Percentiles rank a stretch among this genome's conserved stretches.
These are phyloP conservation scores for Ellobium chinense DNA, from an alignment of 2,888 invertebrate genomes.

Conservation along the genomic window DNA sequence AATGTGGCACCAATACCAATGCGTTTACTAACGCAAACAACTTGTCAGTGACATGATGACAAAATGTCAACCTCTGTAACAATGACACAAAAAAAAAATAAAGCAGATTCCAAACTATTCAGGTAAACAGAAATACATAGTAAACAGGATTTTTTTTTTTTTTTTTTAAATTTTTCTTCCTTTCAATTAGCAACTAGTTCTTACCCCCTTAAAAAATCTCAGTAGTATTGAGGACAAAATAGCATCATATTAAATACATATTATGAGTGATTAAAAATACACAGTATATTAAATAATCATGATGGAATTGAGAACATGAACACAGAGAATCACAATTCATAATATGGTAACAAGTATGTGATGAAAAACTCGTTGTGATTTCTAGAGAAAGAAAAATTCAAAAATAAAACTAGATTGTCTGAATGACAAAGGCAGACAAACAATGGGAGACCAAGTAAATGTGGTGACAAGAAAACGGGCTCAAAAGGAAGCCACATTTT, in stretches of 20 bases:
- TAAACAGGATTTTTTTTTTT: neutral
- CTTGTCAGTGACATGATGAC: neutral
- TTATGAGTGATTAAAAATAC: constrained; percentile 31
- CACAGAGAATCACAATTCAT: constrained; percentile 42
- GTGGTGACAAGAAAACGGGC: constrained; percentile 59
- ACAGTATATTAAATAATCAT: constrained; percentile 19
- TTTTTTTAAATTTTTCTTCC: neutral
- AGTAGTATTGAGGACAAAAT: neutral
- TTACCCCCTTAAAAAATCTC: constrained; percentile 14
- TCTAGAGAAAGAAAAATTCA: constrained; percentile 25
- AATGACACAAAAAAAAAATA: neutral
- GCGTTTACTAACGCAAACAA: no score
- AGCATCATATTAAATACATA: constrained; percentile 16
- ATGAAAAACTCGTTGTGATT: constrained; percentile 49
- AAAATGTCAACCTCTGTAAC: neutral
- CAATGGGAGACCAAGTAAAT: constrained; percentile 53
- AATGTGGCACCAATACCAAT: no score
- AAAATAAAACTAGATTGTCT: constrained; percentile 38
- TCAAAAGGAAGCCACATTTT: constrained; percentile 76
- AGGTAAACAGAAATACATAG: neutral
- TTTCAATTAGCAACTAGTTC: neutral
- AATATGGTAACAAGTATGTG: constrained; percentile 41
- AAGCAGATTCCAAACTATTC: neutral
- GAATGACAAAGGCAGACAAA: constrained; percentile 55
- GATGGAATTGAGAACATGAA: constrained; percentile 42